phyloP scores from a whole-genome alignment of 2,888 invertebrate genomes.

The Chymomyza fuscimana region DNA sequence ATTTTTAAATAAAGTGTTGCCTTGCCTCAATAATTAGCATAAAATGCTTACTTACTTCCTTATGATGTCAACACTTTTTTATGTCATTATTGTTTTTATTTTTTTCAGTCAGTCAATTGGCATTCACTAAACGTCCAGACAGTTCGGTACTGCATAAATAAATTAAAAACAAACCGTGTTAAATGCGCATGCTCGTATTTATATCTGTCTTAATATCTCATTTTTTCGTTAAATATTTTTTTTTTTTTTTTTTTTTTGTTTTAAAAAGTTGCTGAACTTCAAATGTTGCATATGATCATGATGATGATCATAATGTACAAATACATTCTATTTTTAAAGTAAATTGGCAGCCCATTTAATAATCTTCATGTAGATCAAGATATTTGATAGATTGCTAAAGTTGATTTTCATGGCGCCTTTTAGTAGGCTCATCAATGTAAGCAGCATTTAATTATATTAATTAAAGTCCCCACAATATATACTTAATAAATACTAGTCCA shows the following conservation, averaged over 20 bases:
- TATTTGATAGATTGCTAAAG: neutral
- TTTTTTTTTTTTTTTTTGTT: slow-evolving; percentile 11
- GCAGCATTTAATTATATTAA: slow-evolving; percentile 8
- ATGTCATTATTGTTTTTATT: slow-evolving; percentile 16
- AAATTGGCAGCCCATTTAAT: neutral
- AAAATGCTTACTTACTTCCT: slow-evolving; percentile 51
- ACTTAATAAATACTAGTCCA: neutral
- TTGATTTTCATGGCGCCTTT: neutral
- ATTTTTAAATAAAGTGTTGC: slow-evolving; percentile 36
- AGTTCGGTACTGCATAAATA: slow-evolving; percentile 56
- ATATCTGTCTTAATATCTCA: neutral
- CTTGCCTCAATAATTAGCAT: slow-evolving; percentile 48
- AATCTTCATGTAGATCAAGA: neutral
- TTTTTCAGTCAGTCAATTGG: slow-evolving; percentile 43
- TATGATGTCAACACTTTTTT: slow-evolving; percentile 43
- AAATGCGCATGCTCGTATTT: slow-evolving; percentile 25
- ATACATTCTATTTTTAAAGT: slow-evolving; percentile 4
- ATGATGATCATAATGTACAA: neutral
- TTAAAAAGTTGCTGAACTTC: slow-evolving; percentile 39
- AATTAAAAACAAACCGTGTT: slow-evolving; percentile 60
- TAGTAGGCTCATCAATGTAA: neutral
- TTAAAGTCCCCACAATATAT: neutral
- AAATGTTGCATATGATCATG: slow-evolving; percentile 38
- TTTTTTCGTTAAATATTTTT: slow-evolving; percentile 15
- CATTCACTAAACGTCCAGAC: slow-evolving; percentile 46